A percentile compares a stretch with the other conserved stretches of the same genome.
Evolutionary conservation across 2,797 vertebrate genomes (phyloP).

Genomic region (Lophius americanus): DNA sequence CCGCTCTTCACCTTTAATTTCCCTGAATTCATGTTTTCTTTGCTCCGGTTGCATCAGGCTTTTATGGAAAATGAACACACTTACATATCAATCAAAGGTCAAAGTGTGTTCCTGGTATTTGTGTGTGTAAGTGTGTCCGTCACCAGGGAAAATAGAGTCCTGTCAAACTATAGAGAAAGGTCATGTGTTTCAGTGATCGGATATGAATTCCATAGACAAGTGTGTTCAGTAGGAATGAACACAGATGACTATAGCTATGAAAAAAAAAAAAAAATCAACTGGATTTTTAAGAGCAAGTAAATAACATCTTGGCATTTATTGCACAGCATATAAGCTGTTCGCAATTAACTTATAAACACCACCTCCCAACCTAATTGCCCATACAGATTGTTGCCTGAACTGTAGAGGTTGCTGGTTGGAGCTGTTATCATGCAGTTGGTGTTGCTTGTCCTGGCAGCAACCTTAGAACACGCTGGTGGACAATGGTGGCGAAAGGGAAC

Average conservation of each 20-base stretch:
- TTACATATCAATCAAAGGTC: slow-evolving; percentile 80
- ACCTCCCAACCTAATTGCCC: too few species aligned
- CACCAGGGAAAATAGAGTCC: slow-evolving; percentile 47
- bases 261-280: too few species aligned
- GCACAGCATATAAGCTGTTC: slow-evolving; percentile 3
- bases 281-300: background rate
- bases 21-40: slow-evolving; percentile 53
- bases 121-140: slow-evolving; percentile 24
- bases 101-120: slow-evolving; percentile 42
- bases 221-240: slow-evolving; percentile 21
- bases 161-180: slow-evolving; percentile 69
- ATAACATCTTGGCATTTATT: slow-evolving; percentile 10
- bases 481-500: too few species aligned
- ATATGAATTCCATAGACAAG: slow-evolving; percentile 23
- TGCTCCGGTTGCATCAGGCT: slow-evolving; percentile 51
- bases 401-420: too few species aligned
- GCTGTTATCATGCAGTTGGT: too few species aligned
- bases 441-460: too few species aligned
- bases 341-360: background rate
- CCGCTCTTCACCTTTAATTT: slow-evolving; percentile 22
- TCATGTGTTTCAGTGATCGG: slow-evolving; percentile 58
- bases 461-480: too few species aligned
- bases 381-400: too few species aligned
- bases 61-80: slow-evolving; percentile 69
- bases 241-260: slow-evolving; percentile 28